A percentile compares a stretch with the other conserved stretches of the same genome.
Evolutionary conservation across 1,140 invertebrate species (phyloP).

Genomic region (Drosophila pectinifera): DNA sequence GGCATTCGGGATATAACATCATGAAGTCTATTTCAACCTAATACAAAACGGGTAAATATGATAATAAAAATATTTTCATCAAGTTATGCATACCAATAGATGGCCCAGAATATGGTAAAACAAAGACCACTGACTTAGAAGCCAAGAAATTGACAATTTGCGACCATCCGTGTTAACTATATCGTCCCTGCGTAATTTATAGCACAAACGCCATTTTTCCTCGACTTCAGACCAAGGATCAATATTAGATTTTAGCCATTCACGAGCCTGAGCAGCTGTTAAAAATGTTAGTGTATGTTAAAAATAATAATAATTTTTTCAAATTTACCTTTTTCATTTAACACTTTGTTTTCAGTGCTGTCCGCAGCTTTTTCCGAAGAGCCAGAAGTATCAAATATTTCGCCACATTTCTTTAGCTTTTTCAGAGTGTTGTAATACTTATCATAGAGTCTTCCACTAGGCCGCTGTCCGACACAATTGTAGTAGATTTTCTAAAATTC

Average conservation of each 20-base stretch:
- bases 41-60: background rate
- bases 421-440: conserved; percentile 11
- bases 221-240: conserved; percentile 4
- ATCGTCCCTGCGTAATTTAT: background rate
- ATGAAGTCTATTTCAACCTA: conserved; percentile 6
- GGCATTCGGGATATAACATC: background rate
- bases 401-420: conserved; percentile 2
- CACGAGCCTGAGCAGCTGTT: background rate
- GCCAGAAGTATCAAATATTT: background rate
- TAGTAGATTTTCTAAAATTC: conserved; percentile 5
- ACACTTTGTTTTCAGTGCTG: background rate
- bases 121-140: background rate
- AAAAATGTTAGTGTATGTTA: background rate
- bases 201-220: conserved; percentile 3
- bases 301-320: background rate
- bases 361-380: background rate
- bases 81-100: background rate
- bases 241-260: background rate
- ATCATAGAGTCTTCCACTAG: conserved; percentile 6
- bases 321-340: conserved; percentile 1
- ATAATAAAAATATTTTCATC: background rate
- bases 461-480: background rate
- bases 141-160: background rate
- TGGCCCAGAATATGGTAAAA: conserved; percentile 1
- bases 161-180: background rate